Conservation (phyloP, 2,113 vertebrate genomes). For the Apistogramma diplotaenia region DNA sequence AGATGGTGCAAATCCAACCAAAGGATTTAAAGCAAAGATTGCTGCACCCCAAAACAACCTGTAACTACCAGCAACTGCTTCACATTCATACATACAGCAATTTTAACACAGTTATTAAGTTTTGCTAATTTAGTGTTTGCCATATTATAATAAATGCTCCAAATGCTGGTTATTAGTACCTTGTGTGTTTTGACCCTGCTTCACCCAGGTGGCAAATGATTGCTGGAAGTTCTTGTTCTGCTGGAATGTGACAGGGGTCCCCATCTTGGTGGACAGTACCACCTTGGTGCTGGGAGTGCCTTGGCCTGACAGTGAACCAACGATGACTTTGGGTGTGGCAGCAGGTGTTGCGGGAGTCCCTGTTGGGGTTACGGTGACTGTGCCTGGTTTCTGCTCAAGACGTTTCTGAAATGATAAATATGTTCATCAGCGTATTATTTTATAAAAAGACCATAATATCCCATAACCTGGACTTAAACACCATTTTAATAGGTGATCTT, state of each 20-base stretch:
- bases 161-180: slow-evolving; percentile 71
- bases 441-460: neutral
- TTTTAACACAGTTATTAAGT: neutral
- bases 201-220: slow-evolving; percentile 98
- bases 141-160: neutral
- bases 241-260: slow-evolving; percentile 96
- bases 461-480: neutral
- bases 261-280: slow-evolving; percentile 93
- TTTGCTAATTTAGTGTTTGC: neutral
- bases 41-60: no score
- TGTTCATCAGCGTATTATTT: neutral
- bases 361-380: slow-evolving; percentile 70
- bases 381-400: slow-evolving; percentile 88
- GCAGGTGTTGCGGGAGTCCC: slow-evolving; percentile 78
- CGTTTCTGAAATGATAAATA: slow-evolving; percentile 83
- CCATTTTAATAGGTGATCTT: neutral
- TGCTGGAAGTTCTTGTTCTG: slow-evolving; percentile 99
- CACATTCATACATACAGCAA: neutral
- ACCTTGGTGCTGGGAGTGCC: slow-evolving; percentile 90
- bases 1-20: neutral
- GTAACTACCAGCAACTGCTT: neutral
- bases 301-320: slow-evolving; percentile 76
- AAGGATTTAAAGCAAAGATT: no score
- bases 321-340: slow-evolving; percentile 82
- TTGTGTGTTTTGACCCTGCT: slow-evolving; percentile 93